phyloP scores from a whole-genome alignment of 2,888 invertebrate genomes.

The Zonitis immaculata region DNA sequence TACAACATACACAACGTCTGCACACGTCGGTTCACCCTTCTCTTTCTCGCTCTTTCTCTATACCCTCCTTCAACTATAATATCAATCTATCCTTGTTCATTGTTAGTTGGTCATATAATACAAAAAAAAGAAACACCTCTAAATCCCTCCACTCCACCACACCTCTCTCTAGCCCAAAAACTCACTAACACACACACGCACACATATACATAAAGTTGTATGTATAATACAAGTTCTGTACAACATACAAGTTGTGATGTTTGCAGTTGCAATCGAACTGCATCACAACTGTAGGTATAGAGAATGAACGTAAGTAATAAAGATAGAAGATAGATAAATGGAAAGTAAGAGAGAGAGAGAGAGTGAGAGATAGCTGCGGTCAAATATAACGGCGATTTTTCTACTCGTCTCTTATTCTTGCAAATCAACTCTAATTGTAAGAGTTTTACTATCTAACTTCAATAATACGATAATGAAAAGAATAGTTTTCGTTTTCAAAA shows the following conservation, averaged over 20 bases:
- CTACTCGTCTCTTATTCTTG: background rate
- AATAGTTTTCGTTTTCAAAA: too few relatives aligned
- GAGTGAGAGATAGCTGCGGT: constrained; percentile 11
- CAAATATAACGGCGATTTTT: constrained; percentile 29
- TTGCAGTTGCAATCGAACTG: constrained; percentile 22
- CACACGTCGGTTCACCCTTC: constrained; percentile 22
- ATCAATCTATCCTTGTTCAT: background rate
- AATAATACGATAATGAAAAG: too few relatives aligned
- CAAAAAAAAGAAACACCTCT: too few relatives aligned
- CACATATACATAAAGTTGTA: too few relatives aligned
- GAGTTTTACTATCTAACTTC: too few relatives aligned
- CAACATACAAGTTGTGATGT: too few relatives aligned
- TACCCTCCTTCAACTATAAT: constrained; percentile 18
- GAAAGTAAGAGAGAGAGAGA: background rate
- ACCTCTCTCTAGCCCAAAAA: too few relatives aligned
- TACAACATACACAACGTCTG: constrained; percentile 9
- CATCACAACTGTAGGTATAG: background rate
- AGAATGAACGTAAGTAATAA: background rate
- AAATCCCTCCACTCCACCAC: too few relatives aligned
- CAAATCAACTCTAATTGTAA: too few relatives aligned
- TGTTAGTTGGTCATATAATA: background rate
- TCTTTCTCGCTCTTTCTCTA: too few relatives aligned
- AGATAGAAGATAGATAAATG: background rate
- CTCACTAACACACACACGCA: too few relatives aligned
- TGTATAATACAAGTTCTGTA: background rate